A percentile compares a stretch with the other conserved stretches of the same genome.
phyloP scores from a whole-genome alignment of 2,797 vertebrate species.

The Rhadinocentrus ornatus region DNA sequence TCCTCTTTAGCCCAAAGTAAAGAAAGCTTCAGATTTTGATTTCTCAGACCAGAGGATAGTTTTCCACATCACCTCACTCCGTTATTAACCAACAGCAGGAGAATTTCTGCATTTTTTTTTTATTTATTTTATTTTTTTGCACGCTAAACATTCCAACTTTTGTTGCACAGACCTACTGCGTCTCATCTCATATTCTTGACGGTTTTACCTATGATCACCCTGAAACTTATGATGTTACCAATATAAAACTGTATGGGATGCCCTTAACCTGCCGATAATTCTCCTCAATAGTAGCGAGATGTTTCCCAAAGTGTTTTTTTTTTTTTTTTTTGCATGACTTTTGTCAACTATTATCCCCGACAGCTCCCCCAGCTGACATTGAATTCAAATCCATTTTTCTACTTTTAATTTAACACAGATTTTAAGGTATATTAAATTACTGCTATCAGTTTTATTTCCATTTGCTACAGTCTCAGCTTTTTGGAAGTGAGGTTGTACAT shows the following conservation, averaged over 20 bases:
- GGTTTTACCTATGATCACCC: too few species aligned
- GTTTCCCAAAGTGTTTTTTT: background rate
- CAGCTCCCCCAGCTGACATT: too few species aligned
- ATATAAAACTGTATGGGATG: background rate
- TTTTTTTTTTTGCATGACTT: too few species aligned
- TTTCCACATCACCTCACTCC: background rate
- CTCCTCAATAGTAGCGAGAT: background rate
- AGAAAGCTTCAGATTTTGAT: background rate
- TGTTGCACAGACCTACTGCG: too few species aligned
- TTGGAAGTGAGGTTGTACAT: background rate
- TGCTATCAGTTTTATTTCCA: background rate
- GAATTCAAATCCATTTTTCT: too few species aligned
- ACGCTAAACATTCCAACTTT: background rate
- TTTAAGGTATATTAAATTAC: background rate
- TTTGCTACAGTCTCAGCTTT: background rate
- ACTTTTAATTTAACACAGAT: too few species aligned
- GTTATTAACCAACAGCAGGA: background rate
- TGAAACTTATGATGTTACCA: background rate
- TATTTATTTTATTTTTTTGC: too few species aligned
- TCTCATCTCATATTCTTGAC: too few species aligned
- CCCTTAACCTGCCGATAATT: constrained; percentile 1
- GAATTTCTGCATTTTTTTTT: background rate
- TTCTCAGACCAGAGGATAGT: background rate
- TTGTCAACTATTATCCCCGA: too few species aligned
- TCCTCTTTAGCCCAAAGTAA: background rate